Evolutionary conservation across 2,888 invertebrate species (phyloP), one percentile per base, ranked within the genome.

Genomic region (Copidosoma aretas): DNA sequence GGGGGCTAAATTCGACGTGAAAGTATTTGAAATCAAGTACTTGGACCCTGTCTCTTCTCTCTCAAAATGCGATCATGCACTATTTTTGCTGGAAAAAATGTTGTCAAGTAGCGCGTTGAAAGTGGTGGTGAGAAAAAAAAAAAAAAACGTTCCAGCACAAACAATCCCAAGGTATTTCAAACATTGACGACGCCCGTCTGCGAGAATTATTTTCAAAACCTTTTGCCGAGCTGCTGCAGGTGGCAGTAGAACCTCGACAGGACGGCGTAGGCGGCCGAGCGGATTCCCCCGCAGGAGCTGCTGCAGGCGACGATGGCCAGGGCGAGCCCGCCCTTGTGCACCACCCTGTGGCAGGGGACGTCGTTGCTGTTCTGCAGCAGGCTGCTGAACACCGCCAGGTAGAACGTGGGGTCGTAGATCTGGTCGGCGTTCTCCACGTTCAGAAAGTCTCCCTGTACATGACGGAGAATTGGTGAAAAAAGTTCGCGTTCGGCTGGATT

Each of bases 361-460:
- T 89, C 87, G 53, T 91, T 90, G 73, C 93, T 93, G 5, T 93
- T 91, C 0, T 91, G 89, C 71, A 95, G 85, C 56, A 94, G 84
- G 78, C 91, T 89, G 72, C 89, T 89, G 80, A 96, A 88, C 14
- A 95, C 81, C 0, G 94, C 93, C 64, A 95, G 86, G 74, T 94
- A 85, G 81, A 95, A 96, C 32, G 90, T 87, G 1, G 95, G 91
- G 84, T 96, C 95, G 77, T 96, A 96, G 62, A 91, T 85, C 4
- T 86, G 82, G 54, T 84, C 80, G 62, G 43, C 43, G 12, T 46
- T 46, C 12, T 46, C 43, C 8, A 58, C 46, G 22, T 49, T 12
- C 5, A 51, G 21, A 19, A 41, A n/a, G 21, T 46, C 24, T 41
- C 19, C 43, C 12, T 46, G 43, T 21, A 22, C 15, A 22, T 15